Conservation (phyloP, 2,888 invertebrate species). For the Megamerina dolium region DNA sequence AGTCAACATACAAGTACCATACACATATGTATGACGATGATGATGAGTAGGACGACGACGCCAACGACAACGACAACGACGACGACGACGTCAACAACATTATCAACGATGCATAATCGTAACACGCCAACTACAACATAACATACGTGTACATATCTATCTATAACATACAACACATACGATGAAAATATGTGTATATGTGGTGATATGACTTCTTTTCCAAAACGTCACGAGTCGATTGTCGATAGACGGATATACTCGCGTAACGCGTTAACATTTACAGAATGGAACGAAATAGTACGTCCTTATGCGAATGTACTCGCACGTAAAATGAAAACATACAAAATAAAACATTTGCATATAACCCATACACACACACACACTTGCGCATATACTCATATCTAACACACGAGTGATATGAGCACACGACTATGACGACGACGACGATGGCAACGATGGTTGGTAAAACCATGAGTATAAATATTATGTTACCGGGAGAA, state of each 20-base stretch:
- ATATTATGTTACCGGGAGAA: too few relatives aligned
- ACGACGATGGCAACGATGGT: conserved; percentile 3
- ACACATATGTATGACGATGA: too few relatives aligned
- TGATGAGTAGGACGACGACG: too few relatives aligned
- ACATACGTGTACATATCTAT: conserved; percentile 8
- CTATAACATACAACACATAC: conserved; percentile 4
- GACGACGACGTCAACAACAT: too few relatives aligned
- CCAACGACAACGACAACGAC: not conserved
- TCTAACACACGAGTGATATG: too few relatives aligned
- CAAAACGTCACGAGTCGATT: not conserved
- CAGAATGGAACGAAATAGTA: conserved; percentile 10
- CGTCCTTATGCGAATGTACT: conserved; percentile 28
- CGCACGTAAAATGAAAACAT: conserved; percentile 30
- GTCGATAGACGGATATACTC: too few relatives aligned
- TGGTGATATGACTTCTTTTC: too few relatives aligned
- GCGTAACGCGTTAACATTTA: too few relatives aligned
- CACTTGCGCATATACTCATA: too few relatives aligned
- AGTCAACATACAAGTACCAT: too few relatives aligned
- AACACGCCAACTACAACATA: conserved; percentile 19
- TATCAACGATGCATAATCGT: not conserved
- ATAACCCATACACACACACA: conserved; percentile 13
- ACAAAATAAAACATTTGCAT: conserved; percentile 21
- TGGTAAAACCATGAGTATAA: not conserved
- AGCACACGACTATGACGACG: conserved; percentile 1
- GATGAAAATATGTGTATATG: conserved; percentile 2